Percentiles rank a stretch among this genome's conserved stretches.
These are phyloP conservation scores for Macropodus opercularis DNA, from an alignment of 2,797 vertebrate genomes.

Conservation along the genomic window DNA sequence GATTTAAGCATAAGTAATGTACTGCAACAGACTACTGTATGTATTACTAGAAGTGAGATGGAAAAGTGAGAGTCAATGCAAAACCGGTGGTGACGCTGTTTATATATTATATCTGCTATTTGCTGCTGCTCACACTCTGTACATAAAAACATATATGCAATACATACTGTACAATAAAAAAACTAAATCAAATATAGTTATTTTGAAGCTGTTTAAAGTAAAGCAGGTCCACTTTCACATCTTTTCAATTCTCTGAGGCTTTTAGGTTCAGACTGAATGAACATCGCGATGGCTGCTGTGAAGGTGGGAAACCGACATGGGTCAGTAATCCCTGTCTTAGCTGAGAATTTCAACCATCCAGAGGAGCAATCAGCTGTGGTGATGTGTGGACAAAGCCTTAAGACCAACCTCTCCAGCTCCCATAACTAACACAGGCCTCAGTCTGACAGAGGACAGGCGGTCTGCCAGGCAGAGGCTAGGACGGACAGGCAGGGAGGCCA, in stretches of 20 bases:
- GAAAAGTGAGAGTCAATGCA: too few relatives aligned
- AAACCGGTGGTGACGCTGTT: too few relatives aligned
- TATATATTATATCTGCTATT: too few relatives aligned
- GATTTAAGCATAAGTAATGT: too few relatives aligned
- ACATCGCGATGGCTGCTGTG: conserved; percentile 40
- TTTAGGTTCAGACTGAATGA: conserved; percentile 44
- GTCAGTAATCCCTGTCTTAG: conserved; percentile 77
- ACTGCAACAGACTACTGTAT: too few relatives aligned
- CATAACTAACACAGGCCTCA: conserved; percentile 35
- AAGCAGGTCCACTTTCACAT: too few relatives aligned
- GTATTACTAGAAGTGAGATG: too few relatives aligned
- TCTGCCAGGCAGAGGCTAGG: conserved; percentile 2
- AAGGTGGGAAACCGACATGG: conserved; percentile 66
- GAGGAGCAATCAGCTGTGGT: conserved; percentile 74
- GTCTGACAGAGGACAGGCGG: conserved; percentile 26
- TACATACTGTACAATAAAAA: too few relatives aligned
- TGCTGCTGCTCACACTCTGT: too few relatives aligned
- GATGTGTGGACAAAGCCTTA: conserved; percentile 75
- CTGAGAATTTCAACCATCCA: conserved; percentile 78
- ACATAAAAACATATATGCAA: too few relatives aligned
- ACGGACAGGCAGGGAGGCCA: conserved; percentile 13
- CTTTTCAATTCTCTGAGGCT: conserved; percentile 31
- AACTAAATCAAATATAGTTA: too few relatives aligned
- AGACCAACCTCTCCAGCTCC: conserved; percentile 46
- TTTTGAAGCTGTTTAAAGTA: too few relatives aligned